phyloP scores from a whole-genome alignment of 1,140 invertebrate genomes.

The Tetragnatha versicolor region DNA sequence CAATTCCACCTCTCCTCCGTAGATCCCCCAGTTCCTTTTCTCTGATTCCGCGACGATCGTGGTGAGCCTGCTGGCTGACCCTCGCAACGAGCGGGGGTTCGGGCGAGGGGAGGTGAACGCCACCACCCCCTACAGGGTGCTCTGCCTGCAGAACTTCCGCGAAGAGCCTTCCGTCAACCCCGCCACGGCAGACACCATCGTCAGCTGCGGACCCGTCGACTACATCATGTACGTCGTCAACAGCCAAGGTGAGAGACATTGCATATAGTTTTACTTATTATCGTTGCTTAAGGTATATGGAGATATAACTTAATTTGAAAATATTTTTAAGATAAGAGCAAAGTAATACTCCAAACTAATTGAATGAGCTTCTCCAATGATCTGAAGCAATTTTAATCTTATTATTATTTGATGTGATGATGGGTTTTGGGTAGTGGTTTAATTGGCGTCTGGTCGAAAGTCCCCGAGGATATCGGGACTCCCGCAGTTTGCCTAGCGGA shows the following conservation, averaged over 20 bases:
- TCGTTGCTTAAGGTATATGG: too few species aligned
- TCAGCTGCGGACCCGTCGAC: conserved; percentile 51
- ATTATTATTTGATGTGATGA: too few species aligned
- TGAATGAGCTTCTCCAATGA: too few species aligned
- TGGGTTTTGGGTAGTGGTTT: too few species aligned
- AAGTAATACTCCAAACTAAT: too few species aligned
- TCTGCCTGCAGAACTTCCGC: conserved; percentile 54
- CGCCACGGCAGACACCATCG: conserved; percentile 13
- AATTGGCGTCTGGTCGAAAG: too few species aligned
- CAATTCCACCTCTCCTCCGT: background rate
- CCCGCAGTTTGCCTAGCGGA: too few species aligned
- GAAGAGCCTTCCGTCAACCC: conserved; percentile 40
- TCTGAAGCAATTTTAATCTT: too few species aligned
- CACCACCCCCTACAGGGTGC: conserved; percentile 56
- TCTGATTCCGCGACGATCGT: conserved; percentile 55
- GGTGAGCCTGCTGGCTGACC: conserved; percentile 57
- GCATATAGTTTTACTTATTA: too few species aligned
- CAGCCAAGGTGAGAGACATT: conserved; percentile 56
- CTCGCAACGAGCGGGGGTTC: conserved; percentile 56
- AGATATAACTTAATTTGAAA: too few species aligned
- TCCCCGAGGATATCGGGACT: too few species aligned
- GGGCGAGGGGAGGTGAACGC: conserved; percentile 53
- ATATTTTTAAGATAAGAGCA: too few species aligned
- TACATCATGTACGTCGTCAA: conserved; percentile 56
- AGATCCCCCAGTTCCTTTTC: conserved; percentile 57